Evolutionary conservation across 2,888 invertebrate genomes (phyloP), one percentile per base, ranked within the genome.

Genomic region (Lordiphosa fenestrarum): DNA sequence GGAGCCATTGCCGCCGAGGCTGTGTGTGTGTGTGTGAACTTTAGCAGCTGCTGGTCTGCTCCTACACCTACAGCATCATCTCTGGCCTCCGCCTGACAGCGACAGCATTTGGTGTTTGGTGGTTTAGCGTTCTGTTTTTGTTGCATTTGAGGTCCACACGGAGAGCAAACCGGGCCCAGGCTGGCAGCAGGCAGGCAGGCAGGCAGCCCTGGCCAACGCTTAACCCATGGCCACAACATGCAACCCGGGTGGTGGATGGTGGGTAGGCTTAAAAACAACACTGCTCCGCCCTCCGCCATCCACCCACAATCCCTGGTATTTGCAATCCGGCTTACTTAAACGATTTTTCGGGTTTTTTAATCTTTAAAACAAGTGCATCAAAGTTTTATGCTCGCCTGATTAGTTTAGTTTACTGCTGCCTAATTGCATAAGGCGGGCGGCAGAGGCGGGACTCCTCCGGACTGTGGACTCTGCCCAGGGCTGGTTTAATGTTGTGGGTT

Each of bases 21-120:
- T 19, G 19, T 19, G 19, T 19, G 19, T 19, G 19, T 62, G 56
- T 61, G 73, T 77, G 84, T 58, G 84, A 83, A 80, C 61, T 68
- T 83, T 69, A 70, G 61, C 84, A 83, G 81, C 83, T 77, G 83
- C 83, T 77, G 83, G 41, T 12, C 25, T 50, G 41, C n/a, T 37
- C 36, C 36, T 2, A 30, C 10, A 51, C 3, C 41, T 12, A 7
- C 4, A 37, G 41, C 19, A 7, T 15, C 25, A 46, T 49, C 21
- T 21, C 39, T 54, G 6, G 53, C 36, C 15, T 40, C 55, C 37
- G 57, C 57, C 67, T 83, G 77, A 69, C 84, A 85, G 60, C 62
- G 55, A 55, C 69, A 76, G 84, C 76, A 80, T 83, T 77, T 77
- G 85, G 85, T 84, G 85, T 84, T 85, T 77, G 76, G 81, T 80